A percentile compares a stretch with the other conserved stretches of the same genome.
Evolutionary conservation across 1,140 invertebrate genomes (phyloP).

Genomic region (Drosophila carrolli): DNA sequence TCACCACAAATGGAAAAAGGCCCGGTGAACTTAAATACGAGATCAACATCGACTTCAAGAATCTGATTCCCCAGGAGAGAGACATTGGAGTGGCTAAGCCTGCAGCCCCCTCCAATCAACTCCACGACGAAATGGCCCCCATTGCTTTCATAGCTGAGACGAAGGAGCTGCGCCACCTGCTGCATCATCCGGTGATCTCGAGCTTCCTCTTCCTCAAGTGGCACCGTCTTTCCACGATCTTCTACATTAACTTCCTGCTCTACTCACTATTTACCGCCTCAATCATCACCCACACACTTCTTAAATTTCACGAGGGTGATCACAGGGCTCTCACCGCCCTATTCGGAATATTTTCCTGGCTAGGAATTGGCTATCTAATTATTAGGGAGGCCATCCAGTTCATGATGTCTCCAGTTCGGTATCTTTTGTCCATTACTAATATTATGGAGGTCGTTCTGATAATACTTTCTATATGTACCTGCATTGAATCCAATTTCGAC

Average conservation of each 20-base stretch:
- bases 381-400: conserved; percentile 90
- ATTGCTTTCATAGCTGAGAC: conserved; percentile 89
- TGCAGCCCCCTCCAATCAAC: conserved; percentile 61
- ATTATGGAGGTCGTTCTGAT: conserved; percentile 89
- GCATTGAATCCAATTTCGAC: conserved; percentile 85
- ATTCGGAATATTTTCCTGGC: conserved; percentile 84
- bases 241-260: conserved; percentile 89
- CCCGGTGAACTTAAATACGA: conserved; percentile 88
- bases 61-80: conserved; percentile 86
- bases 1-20: conserved; percentile 87
- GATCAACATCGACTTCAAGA: conserved; percentile 90
- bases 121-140: conserved; percentile 88
- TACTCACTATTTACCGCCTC: conserved; percentile 89
- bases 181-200: conserved; percentile 92
- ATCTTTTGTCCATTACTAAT: conserved; percentile 89
- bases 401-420: conserved; percentile 87
- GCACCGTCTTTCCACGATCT: conserved; percentile 90
- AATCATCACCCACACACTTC: conserved; percentile 88
- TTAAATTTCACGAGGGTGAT: conserved; percentile 85
- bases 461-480: conserved; percentile 86
- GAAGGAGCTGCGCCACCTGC: conserved; percentile 87
- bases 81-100: conserved; percentile 59
- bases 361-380: conserved; percentile 86
- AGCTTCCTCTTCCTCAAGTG: conserved; percentile 94
- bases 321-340: conserved; percentile 82